Percentiles rank a stretch among this genome's conserved stretches.
Evolutionary conservation across 2,797 vertebrate species (phyloP).

Genomic region (Otolemur crassicaudatus): DNA sequence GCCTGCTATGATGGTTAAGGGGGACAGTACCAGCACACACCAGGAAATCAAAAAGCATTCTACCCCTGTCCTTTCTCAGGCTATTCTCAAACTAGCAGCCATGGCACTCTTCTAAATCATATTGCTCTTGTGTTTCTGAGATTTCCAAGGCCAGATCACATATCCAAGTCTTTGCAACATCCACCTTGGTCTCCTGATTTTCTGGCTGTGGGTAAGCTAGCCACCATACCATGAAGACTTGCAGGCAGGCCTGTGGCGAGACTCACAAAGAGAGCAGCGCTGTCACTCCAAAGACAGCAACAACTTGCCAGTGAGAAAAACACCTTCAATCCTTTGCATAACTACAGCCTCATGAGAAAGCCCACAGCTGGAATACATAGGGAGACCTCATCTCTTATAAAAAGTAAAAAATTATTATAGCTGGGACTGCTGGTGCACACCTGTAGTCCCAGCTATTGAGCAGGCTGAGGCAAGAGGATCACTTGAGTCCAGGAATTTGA

Average conservation of each 20-base stretch:
- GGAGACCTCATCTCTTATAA: not conserved
- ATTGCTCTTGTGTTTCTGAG: not conserved
- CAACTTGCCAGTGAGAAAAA: not conserved
- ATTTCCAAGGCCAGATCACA: not conserved
- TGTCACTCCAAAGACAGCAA: not conserved
- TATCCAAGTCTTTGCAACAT: not conserved
- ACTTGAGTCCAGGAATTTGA: not conserved
- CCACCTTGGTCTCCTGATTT: not conserved
- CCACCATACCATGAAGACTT: not conserved
- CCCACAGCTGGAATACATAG: not conserved
- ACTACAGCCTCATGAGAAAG: not conserved
- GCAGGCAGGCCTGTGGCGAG: not conserved
- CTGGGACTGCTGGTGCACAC: not conserved
- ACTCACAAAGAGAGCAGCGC: not conserved
- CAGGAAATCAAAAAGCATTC: not conserved
- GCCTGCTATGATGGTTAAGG: not conserved
- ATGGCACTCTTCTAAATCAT: not conserved
- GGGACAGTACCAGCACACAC: not conserved
- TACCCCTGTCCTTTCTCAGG: not conserved
- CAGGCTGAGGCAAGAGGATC: not conserved
- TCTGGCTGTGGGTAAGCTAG: not conserved
- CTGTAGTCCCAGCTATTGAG: not conserved
- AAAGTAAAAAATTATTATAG: not conserved
- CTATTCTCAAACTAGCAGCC: conserved; percentile 27
- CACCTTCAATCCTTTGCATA: not conserved